Percentiles rank a stretch among this genome's conserved stretches.
These are phyloP conservation scores for Nemoura dubitans DNA, from an alignment of 2,888 invertebrate genomes.

Conservation along the genomic window DNA sequence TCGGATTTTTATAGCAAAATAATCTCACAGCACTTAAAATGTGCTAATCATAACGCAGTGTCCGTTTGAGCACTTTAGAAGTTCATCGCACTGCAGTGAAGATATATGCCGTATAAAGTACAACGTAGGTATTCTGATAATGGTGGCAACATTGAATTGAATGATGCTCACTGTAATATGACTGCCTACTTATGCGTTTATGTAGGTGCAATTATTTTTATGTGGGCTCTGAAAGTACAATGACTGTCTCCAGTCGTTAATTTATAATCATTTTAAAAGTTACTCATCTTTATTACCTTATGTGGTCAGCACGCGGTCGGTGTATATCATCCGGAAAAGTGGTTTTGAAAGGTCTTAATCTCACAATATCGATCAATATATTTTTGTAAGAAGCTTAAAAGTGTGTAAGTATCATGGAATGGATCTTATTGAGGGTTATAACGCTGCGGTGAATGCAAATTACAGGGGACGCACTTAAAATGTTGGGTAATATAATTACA, in stretches of 20 bases:
- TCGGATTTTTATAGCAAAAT: no score
- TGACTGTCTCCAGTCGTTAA: neutral
- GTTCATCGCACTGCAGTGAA: no score
- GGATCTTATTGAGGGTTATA: neutral
- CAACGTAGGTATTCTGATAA: no score
- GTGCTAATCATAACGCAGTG: no score
- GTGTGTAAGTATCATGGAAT: neutral
- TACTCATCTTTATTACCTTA: slow-evolving; percentile 14
- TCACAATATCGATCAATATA: neutral
- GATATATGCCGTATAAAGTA: no score
- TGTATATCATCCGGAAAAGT: slow-evolving; percentile 3
- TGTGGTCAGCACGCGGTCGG: neutral
- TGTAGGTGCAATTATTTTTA: slow-evolving; percentile 7
- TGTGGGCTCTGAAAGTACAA: neutral
- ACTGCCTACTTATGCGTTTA: neutral
- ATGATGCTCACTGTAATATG: neutral
- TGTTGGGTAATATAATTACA: slow-evolving; percentile 29
- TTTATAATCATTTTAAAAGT: neutral
- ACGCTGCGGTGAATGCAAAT: neutral
- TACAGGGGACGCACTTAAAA: slow-evolving; percentile 16
- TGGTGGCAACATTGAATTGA: neutral
- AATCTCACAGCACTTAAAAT: no score
- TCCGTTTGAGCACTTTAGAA: no score
- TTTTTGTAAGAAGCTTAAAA: slow-evolving; percentile 1
- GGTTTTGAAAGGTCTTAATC: slow-evolving; percentile 19